A percentile compares a stretch with the other conserved stretches of the same genome.
phyloP scores from a whole-genome alignment of 2,888 invertebrate species.

The Lomographa bimaculata region DNA sequence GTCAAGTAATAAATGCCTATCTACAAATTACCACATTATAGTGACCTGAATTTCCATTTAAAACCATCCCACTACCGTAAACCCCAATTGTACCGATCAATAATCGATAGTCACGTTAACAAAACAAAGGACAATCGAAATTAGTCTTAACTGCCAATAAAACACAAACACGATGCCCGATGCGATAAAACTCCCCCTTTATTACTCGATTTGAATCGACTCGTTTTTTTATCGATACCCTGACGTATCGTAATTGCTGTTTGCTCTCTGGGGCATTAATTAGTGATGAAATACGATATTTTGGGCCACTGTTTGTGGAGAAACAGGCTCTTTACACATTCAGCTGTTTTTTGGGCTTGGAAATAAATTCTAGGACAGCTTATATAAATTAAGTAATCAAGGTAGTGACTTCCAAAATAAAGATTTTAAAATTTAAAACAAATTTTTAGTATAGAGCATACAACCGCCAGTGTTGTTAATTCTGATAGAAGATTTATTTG shows the following conservation, averaged over 20 bases:
- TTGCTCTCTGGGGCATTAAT: constrained; percentile 67
- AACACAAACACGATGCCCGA: constrained; percentile 48
- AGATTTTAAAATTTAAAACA: no score
- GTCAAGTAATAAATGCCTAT: no score
- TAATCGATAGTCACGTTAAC: constrained; percentile 37
- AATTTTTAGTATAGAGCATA: no score
- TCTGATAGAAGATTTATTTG: no score
- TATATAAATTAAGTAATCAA: no score
- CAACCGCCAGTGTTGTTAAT: no score
- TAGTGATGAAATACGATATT: constrained; percentile 75
- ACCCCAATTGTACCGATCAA: constrained; percentile 8
- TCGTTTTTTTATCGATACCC: constrained; percentile 52
- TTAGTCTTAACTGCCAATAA: constrained; percentile 67
- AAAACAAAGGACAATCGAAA: constrained; percentile 50
- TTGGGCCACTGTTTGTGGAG: constrained; percentile 49
- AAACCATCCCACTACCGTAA: constrained; percentile 1
- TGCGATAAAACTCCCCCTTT: constrained; percentile 59
- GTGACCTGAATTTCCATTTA: no score
- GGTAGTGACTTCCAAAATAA: no score
- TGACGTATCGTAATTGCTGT: constrained; percentile 71
- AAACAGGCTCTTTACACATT: no score
- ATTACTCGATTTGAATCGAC: constrained; percentile 53
- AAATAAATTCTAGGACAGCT: no score
- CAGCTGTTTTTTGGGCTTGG: no score
- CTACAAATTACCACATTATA: no score